Evolutionary conservation across 2,113 vertebrate species (phyloP).

Genomic region (Globicephala melas): DNA sequence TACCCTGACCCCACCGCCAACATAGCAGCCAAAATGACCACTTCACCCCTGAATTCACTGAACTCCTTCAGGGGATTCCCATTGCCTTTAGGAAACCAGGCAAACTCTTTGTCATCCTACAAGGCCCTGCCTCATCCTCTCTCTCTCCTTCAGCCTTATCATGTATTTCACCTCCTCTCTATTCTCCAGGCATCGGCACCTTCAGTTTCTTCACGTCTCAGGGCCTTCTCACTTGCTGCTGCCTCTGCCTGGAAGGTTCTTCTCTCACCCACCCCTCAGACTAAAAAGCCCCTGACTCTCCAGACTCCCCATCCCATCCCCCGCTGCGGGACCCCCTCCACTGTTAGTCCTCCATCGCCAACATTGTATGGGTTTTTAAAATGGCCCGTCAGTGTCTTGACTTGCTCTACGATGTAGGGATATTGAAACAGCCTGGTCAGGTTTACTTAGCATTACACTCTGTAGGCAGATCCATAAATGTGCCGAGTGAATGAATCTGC

Average conservation of each 20-base stretch:
- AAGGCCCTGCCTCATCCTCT: background rate
- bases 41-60: background rate
- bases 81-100: background rate
- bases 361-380: background rate
- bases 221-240: background rate
- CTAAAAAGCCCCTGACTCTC: background rate
- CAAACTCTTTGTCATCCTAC: background rate
- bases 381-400: background rate
- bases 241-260: background rate
- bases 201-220: background rate
- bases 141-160: too few species aligned
- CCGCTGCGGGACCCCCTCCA: fast-evolving
- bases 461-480: background rate
- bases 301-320: background rate
- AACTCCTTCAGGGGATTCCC: background rate
- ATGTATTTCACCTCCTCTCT: background rate
- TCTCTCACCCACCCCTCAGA: background rate
- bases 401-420: background rate
- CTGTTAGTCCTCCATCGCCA: background rate
- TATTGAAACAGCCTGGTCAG: background rate
- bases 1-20: background rate
- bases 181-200: background rate
- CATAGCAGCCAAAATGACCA: background rate
- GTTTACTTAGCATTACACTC: background rate
- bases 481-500: background rate